Conservation (phyloP, 2,113 vertebrate genomes). For the Hippopotamus amphibius region DNA sequence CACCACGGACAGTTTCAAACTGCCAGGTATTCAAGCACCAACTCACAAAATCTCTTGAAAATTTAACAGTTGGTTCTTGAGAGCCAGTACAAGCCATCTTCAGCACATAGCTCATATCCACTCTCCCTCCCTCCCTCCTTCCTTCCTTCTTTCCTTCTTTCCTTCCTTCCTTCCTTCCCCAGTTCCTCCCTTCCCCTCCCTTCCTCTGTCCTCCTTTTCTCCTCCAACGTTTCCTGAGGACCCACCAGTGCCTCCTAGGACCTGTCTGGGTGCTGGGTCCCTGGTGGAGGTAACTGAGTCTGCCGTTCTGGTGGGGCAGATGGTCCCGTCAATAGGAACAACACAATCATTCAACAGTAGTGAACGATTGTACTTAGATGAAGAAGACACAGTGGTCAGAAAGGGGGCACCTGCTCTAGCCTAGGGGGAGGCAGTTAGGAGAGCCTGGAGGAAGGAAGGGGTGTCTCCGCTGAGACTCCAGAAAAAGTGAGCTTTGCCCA, state of each 20-base stretch:
- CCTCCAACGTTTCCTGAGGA: not conserved
- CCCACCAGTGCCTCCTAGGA: too few species aligned
- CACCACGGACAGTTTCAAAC: rapidly evolving
- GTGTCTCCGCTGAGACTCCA: not conserved
- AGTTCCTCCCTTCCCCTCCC: too few species aligned
- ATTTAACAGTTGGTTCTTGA: rapidly evolving
- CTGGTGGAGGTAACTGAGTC: not conserved
- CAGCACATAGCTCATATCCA: rapidly evolving
- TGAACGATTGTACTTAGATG: rapidly evolving
- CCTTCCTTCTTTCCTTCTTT: rapidly evolving
- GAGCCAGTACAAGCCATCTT: rapidly evolving
- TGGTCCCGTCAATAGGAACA: not conserved
- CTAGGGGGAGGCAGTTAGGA: not conserved
- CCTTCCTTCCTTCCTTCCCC: rapidly evolving
- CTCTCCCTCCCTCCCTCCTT: too few species aligned
- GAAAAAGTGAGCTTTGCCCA: too few species aligned
- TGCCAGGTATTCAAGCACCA: not conserved
- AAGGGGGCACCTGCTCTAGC: not conserved
- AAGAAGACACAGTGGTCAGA: not conserved
- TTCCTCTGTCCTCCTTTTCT: not conserved
- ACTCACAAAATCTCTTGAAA: not conserved
- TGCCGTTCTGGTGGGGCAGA: not conserved
- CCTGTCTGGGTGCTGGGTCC: not conserved
- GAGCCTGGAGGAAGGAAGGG: not conserved
- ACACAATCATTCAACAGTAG: not conserved